These are phyloP conservation scores for Lamprologus tigripictilis DNA, from an alignment of 2,113 vertebrate species.

Conservation along the genomic window DNA sequence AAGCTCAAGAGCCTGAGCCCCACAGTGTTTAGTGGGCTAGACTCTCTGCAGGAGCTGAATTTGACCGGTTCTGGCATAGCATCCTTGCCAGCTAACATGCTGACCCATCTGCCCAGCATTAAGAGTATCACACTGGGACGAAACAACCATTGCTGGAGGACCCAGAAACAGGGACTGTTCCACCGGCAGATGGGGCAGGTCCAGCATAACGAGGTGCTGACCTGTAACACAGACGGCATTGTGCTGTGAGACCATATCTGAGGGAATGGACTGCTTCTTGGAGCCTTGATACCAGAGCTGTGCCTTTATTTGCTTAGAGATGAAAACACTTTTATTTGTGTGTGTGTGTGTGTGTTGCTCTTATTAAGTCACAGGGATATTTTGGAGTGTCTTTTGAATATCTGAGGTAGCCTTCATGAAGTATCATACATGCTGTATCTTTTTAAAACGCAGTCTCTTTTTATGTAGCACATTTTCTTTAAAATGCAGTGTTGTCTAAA, in stretches of 20 bases:
- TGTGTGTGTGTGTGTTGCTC: background rate
- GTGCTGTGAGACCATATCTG: constrained; percentile 35
- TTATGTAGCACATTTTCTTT: background rate
- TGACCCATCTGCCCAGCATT: constrained; percentile 80
- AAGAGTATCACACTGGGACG: constrained; percentile 79
- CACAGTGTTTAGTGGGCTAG: constrained; percentile 77
- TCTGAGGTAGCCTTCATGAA: background rate
- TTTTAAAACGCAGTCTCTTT: background rate
- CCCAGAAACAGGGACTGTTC: constrained; percentile 82
- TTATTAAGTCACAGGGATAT: background rate
- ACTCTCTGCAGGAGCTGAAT: constrained; percentile 86
- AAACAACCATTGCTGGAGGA: constrained; percentile 80
- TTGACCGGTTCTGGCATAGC: constrained; percentile 76
- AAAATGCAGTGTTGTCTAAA: background rate
- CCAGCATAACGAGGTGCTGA: constrained; percentile 76
- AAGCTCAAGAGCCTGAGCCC: constrained; percentile 69
- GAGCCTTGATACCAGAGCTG: background rate
- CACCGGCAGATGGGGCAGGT: constrained; percentile 78
- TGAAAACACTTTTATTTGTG: background rate
- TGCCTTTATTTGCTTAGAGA: constrained; percentile 48
- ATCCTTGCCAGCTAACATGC: constrained; percentile 73
- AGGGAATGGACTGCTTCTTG: background rate
- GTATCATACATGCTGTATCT: background rate
- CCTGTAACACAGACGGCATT: constrained; percentile 68
- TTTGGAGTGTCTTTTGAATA: background rate